Evolutionary conservation across 2,113 vertebrate species (phyloP).

Genomic region (Pluvianellus socialis): DNA sequence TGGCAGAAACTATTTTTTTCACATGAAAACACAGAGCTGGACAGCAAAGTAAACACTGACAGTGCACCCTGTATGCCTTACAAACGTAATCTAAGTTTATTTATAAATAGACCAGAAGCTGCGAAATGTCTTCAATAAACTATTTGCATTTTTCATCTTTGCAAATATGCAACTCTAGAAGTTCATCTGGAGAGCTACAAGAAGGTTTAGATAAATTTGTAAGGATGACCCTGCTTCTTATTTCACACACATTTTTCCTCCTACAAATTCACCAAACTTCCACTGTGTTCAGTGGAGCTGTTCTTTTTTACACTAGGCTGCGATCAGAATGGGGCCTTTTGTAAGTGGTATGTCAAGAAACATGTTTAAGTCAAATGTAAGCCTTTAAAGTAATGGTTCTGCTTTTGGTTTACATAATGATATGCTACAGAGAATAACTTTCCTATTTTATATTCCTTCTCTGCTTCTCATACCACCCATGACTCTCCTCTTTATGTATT

Average conservation of each 20-base stretch:
- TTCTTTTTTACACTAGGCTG: neutral
- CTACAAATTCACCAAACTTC: neutral
- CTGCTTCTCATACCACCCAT: neutral
- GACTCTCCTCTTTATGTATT: neutral
- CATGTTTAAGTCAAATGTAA: constrained; percentile 15
- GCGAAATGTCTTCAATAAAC: neutral
- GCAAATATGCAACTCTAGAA: neutral
- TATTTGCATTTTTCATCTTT: neutral
- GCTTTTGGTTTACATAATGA: constrained; percentile 57
- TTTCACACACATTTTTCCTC: neutral
- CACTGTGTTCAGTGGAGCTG: neutral
- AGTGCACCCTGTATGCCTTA: neutral
- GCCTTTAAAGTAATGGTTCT: constrained; percentile 14
- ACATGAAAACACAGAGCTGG: neutral
- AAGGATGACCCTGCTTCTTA: neutral
- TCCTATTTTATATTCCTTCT: constrained; percentile 26
- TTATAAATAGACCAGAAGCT: neutral
- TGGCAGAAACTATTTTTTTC: neutral
- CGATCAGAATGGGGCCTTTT: neutral
- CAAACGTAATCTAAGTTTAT: neutral
- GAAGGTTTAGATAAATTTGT: neutral
- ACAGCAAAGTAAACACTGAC: neutral
- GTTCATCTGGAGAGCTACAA: neutral
- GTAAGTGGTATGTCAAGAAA: neutral
- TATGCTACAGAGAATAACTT: neutral